phyloP scores from a whole-genome alignment of 2,797 vertebrate genomes.

The Lophura swinhoii region DNA sequence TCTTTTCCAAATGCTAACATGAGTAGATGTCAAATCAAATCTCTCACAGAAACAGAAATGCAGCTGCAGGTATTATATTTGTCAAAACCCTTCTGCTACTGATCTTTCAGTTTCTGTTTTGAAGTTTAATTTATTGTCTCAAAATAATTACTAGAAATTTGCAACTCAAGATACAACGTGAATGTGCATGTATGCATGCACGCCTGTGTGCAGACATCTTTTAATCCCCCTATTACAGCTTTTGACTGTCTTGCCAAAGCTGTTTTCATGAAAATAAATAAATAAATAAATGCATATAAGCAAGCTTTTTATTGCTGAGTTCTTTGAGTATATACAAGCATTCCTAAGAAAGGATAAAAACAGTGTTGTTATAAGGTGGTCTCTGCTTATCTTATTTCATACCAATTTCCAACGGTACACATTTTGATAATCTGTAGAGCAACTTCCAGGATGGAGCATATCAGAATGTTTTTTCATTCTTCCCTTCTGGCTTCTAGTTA shows the following conservation, averaged over 20 bases:
- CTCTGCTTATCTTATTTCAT: background rate
- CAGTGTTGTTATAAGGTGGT: background rate
- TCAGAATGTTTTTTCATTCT: background rate
- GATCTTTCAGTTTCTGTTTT: conserved; percentile 35
- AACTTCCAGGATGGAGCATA: background rate
- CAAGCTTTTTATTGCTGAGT: background rate
- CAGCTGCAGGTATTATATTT: conserved; percentile 71
- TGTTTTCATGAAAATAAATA: conserved; percentile 6
- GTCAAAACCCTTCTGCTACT: conserved; percentile 47
- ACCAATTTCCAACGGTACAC: background rate
- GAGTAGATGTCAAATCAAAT: conserved; percentile 72
- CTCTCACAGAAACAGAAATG: conserved; percentile 58
- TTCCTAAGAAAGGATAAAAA: background rate
- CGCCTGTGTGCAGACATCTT: background rate
- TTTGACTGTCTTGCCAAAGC: conserved; percentile 31
- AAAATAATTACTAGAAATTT: conserved; percentile 54
- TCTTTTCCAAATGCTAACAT: conserved; percentile 66
- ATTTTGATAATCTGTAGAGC: background rate
- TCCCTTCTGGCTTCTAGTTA: background rate
- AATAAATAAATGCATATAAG: background rate
- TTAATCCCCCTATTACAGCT: conserved; percentile 7
- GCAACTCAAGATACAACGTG: background rate
- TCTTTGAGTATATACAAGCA: background rate
- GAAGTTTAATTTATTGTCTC: conserved; percentile 27
- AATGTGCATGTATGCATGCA: background rate